Conservation (phyloP, 2,797 vertebrate genomes). For the Microchirus variegatus region DNA sequence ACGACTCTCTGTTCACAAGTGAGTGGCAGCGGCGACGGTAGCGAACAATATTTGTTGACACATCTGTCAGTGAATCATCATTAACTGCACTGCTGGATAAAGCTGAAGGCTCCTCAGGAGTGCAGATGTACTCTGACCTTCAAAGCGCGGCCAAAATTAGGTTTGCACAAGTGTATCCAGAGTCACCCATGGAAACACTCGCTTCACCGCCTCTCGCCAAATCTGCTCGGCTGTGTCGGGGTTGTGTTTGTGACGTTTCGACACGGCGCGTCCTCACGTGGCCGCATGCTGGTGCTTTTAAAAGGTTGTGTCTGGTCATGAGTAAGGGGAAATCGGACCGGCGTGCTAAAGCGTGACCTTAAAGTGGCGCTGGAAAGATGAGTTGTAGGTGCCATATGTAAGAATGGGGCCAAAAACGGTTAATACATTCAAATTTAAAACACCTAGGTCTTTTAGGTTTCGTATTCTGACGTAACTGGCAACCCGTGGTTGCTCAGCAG, state of each 20-base stretch:
- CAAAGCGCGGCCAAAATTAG: slow-evolving; percentile 17
- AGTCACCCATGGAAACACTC: slow-evolving; percentile 20
- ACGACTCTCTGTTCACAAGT: slow-evolving; percentile 93
- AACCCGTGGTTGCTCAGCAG: too few relatives aligned
- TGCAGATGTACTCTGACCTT: slow-evolving; percentile 35
- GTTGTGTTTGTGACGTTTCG: not conserved
- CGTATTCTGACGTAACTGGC: too few relatives aligned
- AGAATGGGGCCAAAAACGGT: too few relatives aligned
- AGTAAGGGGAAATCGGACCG: not conserved
- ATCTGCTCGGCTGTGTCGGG: slow-evolving; percentile 32
- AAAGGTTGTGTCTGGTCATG: slow-evolving; percentile 23
- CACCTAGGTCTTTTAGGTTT: too few relatives aligned
- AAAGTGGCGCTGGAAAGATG: not conserved
- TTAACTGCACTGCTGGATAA: slow-evolving; percentile 5
- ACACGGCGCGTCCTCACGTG: slow-evolving; percentile 1
- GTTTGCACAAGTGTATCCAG: slow-evolving; percentile 23
- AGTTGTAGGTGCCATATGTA: too few relatives aligned
- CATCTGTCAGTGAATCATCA: too few relatives aligned
- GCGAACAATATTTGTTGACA: too few relatives aligned
- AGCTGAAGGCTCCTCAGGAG: slow-evolving; percentile 13
- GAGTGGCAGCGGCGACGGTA: slow-evolving; percentile 41
- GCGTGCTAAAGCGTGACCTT: slow-evolving; percentile 6
- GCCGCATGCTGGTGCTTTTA: slow-evolving; percentile 8
- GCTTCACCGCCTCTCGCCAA: slow-evolving; percentile 5
- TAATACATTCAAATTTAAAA: too few relatives aligned